A percentile compares a stretch with the other conserved stretches of the same genome.
Conservation (phyloP, 2,888 invertebrate genomes). For the Ischnura elegans region DNA sequence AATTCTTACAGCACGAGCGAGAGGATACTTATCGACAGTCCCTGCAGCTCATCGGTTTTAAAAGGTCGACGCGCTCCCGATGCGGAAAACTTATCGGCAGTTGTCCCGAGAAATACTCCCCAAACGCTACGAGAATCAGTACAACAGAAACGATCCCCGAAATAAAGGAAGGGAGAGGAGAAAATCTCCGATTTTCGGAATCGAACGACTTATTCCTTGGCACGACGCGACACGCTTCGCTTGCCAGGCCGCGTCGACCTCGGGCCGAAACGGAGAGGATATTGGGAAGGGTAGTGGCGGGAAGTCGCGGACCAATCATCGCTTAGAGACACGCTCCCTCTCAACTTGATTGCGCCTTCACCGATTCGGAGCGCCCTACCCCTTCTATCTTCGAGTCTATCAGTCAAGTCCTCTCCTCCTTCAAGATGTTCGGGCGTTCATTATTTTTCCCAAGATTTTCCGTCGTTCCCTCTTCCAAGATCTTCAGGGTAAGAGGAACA, state of each 20-base stretch:
- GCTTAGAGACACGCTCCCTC: slow-evolving; percentile 9
- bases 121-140: neutral
- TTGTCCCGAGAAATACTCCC: neutral
- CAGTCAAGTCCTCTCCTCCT: neutral
- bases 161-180: neutral
- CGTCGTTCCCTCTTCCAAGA: neutral
- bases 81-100: slow-evolving; percentile 7
- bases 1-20: neutral
- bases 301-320: neutral
- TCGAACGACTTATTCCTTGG: neutral
- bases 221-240: neutral
- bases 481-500: neutral
- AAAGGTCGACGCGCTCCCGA: slow-evolving; percentile 5
- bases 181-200: neutral
- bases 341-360: slow-evolving; percentile 25
- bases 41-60: neutral
- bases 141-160: slow-evolving; percentile 5
- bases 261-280: too few relatives aligned
- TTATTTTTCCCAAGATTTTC: neutral
- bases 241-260: neutral
- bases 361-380: neutral
- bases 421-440: neutral
- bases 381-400: neutral
- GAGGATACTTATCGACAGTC: neutral
- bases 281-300: neutral